These are phyloP conservation scores for Lysiphlebus fabarum DNA, from an alignment of 1,140 invertebrate genomes.

Conservation along the genomic window DNA sequence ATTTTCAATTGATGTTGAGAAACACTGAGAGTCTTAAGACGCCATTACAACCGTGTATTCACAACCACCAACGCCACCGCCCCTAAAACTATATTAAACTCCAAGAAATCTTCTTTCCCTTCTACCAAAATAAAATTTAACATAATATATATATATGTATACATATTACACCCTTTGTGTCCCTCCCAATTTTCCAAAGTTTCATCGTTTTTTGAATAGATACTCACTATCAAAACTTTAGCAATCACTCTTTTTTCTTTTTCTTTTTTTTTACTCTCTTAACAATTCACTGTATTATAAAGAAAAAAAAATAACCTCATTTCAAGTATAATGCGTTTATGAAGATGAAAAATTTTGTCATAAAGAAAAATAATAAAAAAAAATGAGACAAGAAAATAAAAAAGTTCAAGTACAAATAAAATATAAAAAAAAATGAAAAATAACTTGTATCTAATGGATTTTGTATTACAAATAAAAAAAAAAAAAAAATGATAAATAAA, in stretches of 20 bases:
- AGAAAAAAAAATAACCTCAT: neutral
- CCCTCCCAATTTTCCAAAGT: conserved; percentile 16
- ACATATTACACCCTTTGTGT: conserved; percentile 21
- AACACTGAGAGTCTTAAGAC: conserved; percentile 52
- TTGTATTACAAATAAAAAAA: no score
- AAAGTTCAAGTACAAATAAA: no score
- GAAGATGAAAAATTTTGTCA: no score
- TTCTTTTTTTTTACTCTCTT: conserved; percentile 1
- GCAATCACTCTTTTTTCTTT: conserved; percentile 11
- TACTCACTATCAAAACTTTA: conserved; percentile 25
- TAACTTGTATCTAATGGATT: no score
- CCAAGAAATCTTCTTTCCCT: conserved; percentile 48
- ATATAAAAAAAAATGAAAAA: no score
- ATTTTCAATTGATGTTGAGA: conserved; percentile 33
- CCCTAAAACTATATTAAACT: conserved; percentile 57
- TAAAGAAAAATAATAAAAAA: no score
- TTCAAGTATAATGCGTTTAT: no score
- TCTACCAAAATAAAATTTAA: conserved; percentile 35
- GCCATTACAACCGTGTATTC: conserved; percentile 48
- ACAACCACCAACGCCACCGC: conserved; percentile 45
- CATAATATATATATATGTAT: conserved; percentile 16
- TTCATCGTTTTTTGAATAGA: conserved; percentile 22
- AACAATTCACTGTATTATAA: neutral
- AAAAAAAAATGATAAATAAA: no score
- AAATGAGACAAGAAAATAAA: no score